These are phyloP conservation scores for Nymphalis polychloros DNA, from an alignment of 2,888 invertebrate genomes.

Conservation along the genomic window DNA sequence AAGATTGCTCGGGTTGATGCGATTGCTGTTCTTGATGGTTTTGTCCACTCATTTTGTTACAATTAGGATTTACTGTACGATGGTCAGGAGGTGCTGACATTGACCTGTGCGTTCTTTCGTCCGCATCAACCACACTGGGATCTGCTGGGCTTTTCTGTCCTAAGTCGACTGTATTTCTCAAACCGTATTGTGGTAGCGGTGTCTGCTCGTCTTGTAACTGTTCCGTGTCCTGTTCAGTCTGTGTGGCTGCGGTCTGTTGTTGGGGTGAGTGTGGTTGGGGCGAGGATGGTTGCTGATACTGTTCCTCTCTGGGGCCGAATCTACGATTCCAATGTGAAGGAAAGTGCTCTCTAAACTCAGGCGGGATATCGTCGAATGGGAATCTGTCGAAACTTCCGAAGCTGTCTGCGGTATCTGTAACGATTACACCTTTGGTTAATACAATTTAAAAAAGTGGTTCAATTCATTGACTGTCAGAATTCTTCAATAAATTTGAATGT, in stretches of 20 bases:
- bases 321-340: constrained; percentile 72
- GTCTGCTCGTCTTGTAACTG: constrained; percentile 52
- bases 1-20: constrained; percentile 53
- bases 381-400: constrained; percentile 79
- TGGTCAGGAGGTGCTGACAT: constrained; percentile 90
- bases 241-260: constrained; percentile 66
- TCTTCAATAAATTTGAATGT: no score
- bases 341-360: constrained; percentile 76
- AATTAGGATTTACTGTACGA: constrained; percentile 55
- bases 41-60: constrained; percentile 64
- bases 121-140: constrained; percentile 75
- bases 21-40: constrained; percentile 54
- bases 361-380: constrained; percentile 78
- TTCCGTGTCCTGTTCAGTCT: constrained; percentile 63
- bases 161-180: constrained; percentile 90
- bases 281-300: constrained; percentile 50
- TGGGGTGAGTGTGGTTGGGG: constrained; percentile 52
- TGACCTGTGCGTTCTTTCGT: constrained; percentile 85
- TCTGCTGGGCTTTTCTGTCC: constrained; percentile 84
- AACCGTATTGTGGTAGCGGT: constrained; percentile 84
- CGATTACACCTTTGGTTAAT: constrained; percentile 54
- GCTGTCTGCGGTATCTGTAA: constrained; percentile 76
- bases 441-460: constrained; percentile 44
- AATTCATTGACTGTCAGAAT: neutral
- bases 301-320: constrained; percentile 63